Evolutionary conservation across 2,888 invertebrate genomes (phyloP).

Genomic region (Disparrhopalites patrizii): DNA sequence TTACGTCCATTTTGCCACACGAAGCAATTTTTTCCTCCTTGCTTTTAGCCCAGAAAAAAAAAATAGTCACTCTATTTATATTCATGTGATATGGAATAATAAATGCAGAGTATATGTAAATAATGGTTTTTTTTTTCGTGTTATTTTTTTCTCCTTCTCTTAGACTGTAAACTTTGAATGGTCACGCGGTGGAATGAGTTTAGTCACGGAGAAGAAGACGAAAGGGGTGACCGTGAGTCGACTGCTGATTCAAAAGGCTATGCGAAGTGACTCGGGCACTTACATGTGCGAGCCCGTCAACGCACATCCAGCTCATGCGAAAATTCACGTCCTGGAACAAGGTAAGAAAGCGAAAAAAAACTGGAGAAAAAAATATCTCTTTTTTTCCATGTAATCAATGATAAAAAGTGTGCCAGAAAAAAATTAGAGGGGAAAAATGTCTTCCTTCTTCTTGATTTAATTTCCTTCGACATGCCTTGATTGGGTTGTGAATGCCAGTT

Average conservation of each 20-base stretch:
- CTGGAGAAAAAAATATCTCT: no score
- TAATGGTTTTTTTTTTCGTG: neutral
- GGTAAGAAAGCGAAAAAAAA: no score
- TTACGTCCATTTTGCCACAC: no score
- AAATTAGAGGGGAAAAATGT: no score
- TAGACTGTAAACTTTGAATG: conserved; percentile 48
- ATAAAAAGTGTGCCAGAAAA: no score
- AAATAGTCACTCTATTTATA: neutral
- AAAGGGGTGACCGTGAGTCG: conserved; percentile 47
- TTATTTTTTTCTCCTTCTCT: conserved; percentile 15
- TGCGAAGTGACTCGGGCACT: conserved; percentile 43
- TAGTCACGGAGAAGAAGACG: conserved; percentile 47
- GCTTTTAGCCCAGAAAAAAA: neutral
- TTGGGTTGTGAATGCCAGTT: no score
- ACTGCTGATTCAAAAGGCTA: conserved; percentile 47
- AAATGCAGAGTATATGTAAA: neutral
- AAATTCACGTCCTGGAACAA: conserved; percentile 47
- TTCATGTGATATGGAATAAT: neutral
- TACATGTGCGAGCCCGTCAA: conserved; percentile 45
- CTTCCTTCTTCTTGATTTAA: no score
- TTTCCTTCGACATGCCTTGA: no score
- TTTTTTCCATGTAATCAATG: no score
- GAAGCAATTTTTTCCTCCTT: no score
- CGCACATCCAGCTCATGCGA: conserved; percentile 47
- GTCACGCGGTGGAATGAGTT: conserved; percentile 48